These are phyloP conservation scores for Apotomis capreana DNA, from an alignment of 2,888 invertebrate genomes.

Conservation along the genomic window DNA sequence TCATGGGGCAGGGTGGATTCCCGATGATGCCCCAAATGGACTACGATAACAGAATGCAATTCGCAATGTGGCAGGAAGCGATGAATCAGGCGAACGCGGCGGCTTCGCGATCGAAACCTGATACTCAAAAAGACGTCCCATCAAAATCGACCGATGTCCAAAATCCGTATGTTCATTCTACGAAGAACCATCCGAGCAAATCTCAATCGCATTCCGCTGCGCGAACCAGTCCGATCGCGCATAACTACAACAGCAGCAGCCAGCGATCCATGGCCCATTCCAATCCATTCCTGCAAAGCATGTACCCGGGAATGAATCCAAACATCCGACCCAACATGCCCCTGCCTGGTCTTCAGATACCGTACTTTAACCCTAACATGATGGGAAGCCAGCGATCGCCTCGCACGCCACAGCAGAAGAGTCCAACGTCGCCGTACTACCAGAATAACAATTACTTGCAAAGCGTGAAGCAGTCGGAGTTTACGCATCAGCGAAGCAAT, in stretches of 20 bases:
- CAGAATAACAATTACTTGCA: conserved; percentile 77
- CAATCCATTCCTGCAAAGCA: conserved; percentile 68
- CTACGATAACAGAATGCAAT: conserved; percentile 82
- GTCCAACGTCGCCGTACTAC: conserved; percentile 74
- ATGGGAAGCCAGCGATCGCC: conserved; percentile 70
- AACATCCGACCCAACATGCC: conserved; percentile 68
- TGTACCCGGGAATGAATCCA: conserved; percentile 72
- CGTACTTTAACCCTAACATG: conserved; percentile 72
- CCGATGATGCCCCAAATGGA: conserved; percentile 77
- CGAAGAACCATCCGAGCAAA: conserved; percentile 70
- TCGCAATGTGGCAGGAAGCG: conserved; percentile 88
- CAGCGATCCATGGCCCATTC: conserved; percentile 63
- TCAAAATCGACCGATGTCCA: conserved; percentile 72
- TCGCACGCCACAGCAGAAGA: conserved; percentile 68
- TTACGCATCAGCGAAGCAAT: conserved; percentile 58
- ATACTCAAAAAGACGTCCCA: conserved; percentile 67
- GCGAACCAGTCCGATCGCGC: conserved; percentile 78
- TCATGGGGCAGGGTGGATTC: conserved; percentile 72
- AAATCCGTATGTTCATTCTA: conserved; percentile 75
- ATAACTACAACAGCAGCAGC: conserved; percentile 68
- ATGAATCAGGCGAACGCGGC: conserved; percentile 81
- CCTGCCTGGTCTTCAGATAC: conserved; percentile 70
- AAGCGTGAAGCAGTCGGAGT: conserved; percentile 67
- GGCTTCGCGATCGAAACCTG: conserved; percentile 58
- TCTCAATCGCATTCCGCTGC: conserved; percentile 74